Evolutionary conservation across 35 echinoderm and acorn worm species (phyloP), one percentile per base, ranked within the genome.

Genomic region (Holothuria glaberrima): DNA sequence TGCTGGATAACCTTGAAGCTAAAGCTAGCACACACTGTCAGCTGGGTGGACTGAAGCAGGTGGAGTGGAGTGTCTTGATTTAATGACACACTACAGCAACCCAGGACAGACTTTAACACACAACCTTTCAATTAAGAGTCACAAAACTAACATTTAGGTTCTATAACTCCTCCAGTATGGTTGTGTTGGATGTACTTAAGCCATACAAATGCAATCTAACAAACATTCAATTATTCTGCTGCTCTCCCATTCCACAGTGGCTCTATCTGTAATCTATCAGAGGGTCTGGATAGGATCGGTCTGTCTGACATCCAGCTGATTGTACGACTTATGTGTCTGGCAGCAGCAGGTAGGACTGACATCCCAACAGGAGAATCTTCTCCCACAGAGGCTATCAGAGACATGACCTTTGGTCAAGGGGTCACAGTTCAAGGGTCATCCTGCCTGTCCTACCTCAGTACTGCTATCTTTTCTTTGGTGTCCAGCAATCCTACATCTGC

Each of bases 311-410:
- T 99, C 85, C 91, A 93, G 13, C 89, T 95, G 19, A 93, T 99
- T 10, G 97, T 99, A 16, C 90, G 93, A 19, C 86, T 95, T 18
- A 95, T 95, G 93, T 95, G 93, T 61, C 91, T 99, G 19, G 97
- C 97, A 19, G 97, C 97, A 26, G 97, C 97, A 4, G 97, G 97
- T 12, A 85, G 97, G 61, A 89, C 97, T 3, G 94, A 99, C 69
- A 92, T 99, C 75, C 80, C 95, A 27, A 84, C 83, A 27, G 82
- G 86, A 19, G 86, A 86, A 18, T 78, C 85, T 12, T 79, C 83
- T 12, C 83, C 56, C 52, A 30, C 65, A 19, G 81, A 91, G n/a
- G 50, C 38, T 6, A 71, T 48, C 63, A 64, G 62, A 45, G 56
- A 88, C 18, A 63, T 68, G 31, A 91, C 60, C 22, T 41, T 62